These are phyloP conservation scores for Crocodylus rhombifer DNA, from an alignment of 2,797 vertebrate genomes.

Conservation along the genomic window DNA sequence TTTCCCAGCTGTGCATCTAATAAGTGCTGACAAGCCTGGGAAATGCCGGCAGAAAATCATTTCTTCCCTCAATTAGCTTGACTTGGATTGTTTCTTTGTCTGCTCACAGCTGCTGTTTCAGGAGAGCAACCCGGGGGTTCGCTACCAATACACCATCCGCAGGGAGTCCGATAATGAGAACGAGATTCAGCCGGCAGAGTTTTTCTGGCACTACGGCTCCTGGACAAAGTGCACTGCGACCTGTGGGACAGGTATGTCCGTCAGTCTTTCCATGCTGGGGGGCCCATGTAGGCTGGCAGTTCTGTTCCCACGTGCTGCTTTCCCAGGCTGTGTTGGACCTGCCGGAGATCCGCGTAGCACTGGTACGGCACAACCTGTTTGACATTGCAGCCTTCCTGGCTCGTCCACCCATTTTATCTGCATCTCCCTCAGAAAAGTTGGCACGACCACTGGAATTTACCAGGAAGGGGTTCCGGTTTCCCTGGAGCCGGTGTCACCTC, in stretches of 20 bases:
- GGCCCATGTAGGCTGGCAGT: no score
- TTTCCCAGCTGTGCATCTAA: no score
- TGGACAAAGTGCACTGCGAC: conserved; percentile 93
- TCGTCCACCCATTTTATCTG: not conserved
- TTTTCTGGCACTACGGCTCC: conserved; percentile 91
- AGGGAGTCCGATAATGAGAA: conserved; percentile 72
- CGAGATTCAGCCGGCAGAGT: conserved; percentile 70
- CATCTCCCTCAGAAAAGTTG: not conserved
- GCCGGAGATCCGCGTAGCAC: fast-evolving
- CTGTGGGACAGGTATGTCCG: conserved; percentile 89
- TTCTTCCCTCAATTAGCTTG: fast-evolving
- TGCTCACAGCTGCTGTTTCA: conserved; percentile 92
- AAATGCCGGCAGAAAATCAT: fast-evolving
- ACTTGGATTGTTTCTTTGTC: fast-evolving
- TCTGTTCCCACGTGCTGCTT: not conserved
- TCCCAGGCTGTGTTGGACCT: fast-evolving
- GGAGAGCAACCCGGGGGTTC: conserved; percentile 93
- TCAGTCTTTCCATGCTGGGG: not conserved
- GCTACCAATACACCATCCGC: conserved; percentile 94
- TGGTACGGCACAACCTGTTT: not conserved
- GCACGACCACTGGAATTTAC: not conserved
- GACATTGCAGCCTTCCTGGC: not conserved
- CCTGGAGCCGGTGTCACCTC: no score
- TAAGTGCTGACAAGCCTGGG: not conserved
- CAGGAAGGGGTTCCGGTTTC: not conserved